These are phyloP conservation scores for Rattus norvegicus DNA, from an alignment of 2,113 vertebrate species.

Conservation along the genomic window DNA sequence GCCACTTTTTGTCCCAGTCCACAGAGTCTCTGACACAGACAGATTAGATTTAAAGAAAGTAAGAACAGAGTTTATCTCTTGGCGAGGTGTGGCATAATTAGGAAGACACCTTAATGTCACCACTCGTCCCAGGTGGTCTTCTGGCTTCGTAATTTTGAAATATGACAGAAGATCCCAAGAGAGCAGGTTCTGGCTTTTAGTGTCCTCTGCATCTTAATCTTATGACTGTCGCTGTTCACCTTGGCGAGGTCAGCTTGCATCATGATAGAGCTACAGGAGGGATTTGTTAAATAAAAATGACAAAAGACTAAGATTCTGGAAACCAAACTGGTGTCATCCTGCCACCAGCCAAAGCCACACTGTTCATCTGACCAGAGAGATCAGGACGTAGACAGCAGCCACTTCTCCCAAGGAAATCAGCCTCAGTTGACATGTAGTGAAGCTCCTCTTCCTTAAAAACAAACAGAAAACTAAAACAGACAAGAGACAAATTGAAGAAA, in stretches of 20 bases:
- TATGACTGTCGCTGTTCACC: not conserved
- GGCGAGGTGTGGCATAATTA: not conserved
- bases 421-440: not conserved
- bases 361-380: not conserved
- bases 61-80: not conserved
- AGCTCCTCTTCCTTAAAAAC: not conserved
- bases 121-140: not conserved
- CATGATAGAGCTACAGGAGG: not conserved
- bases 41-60: not conserved
- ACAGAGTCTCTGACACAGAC: not conserved
- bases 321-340: not conserved
- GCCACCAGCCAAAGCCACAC: not conserved
- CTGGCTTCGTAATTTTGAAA: not conserved
- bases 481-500: not conserved
- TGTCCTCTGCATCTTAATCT: not conserved
- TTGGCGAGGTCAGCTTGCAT: not conserved
- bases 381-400: not conserved
- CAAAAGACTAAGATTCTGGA: not conserved
- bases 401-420: not conserved
- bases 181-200: not conserved
- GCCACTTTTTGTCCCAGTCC: not conserved
- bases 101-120: not conserved
- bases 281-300: not conserved
- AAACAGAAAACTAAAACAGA: not conserved
- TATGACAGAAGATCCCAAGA: not conserved